Conservation (phyloP, 2,888 invertebrate genomes). For the Ectemnius cavifrons region DNA sequence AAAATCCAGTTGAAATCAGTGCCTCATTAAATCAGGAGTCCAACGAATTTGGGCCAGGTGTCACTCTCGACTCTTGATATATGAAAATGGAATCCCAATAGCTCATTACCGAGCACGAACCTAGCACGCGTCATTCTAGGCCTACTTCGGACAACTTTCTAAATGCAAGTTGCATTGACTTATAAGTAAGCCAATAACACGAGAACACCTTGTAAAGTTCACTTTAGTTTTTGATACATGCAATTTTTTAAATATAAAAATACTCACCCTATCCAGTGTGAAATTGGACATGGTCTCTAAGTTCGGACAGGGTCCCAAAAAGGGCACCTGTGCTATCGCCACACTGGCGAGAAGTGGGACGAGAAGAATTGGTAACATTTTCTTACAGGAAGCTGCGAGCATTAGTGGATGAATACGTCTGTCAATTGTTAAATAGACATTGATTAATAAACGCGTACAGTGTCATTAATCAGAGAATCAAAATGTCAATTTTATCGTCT, state of each 20-base stretch:
- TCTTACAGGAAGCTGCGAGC: conserved; percentile 21
- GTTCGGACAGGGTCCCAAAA: conserved; percentile 83
- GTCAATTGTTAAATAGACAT: too few species aligned
- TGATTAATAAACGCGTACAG: too few species aligned
- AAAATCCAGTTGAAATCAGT: neutral
- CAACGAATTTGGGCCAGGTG: neutral
- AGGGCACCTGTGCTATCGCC: conserved; percentile 81
- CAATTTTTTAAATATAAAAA: neutral
- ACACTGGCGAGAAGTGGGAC: conserved; percentile 54
- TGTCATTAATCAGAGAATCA: too few species aligned
- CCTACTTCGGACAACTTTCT: conserved; percentile 56
- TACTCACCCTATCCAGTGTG: conserved; percentile 80
- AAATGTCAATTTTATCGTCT: too few species aligned
- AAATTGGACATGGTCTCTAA: conserved; percentile 82
- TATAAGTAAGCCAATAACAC: conserved; percentile 49
- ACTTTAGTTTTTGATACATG: conserved; percentile 14
- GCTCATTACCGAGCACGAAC: conserved; percentile 13
- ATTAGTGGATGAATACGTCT: too few species aligned
- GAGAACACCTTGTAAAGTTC: conserved; percentile 11
- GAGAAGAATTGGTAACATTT: conserved; percentile 60
- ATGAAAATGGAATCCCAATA: conserved; percentile 5
- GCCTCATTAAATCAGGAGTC: neutral
- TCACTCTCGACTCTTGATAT: too few species aligned
- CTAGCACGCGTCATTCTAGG: conserved; percentile 23
- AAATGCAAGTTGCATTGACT: conserved; percentile 40